A percentile compares a stretch with the other conserved stretches of the same genome.
Evolutionary conservation across 2,113 vertebrate genomes (phyloP).

Genomic region (Hemibagrus wyckioides): DNA sequence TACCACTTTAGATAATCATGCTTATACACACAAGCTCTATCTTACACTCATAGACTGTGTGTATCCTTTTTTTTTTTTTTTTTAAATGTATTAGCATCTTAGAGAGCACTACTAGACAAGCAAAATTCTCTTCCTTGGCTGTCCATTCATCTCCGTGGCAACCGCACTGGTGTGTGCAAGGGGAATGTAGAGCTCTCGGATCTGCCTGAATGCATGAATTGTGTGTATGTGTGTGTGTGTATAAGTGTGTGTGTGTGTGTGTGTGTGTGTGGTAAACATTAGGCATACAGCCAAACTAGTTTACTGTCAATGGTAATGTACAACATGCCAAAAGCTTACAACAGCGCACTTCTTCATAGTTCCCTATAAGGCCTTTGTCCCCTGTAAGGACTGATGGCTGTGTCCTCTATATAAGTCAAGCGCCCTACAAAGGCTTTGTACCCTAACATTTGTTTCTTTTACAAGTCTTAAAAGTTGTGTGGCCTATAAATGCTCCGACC

Average conservation of each 20-base stretch:
- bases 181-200: conserved; percentile 40
- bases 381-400: not conserved
- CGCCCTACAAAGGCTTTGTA: not conserved
- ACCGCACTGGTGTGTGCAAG: conserved; percentile 33
- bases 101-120: not conserved
- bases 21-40: not conserved
- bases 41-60: not conserved
- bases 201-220: conserved; percentile 41
- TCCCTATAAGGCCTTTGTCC: not conserved
- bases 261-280: conserved; percentile 36
- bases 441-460: not conserved
- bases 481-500: not conserved
- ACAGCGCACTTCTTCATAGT: not conserved
- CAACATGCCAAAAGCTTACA: conserved; percentile 2
- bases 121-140: conserved; percentile 43
- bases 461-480: not conserved
- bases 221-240: conserved; percentile 42
- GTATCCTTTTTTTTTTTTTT: not conserved
- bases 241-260: conserved; percentile 25
- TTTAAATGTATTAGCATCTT: conserved; percentile 5
- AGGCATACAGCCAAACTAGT: conserved; percentile 37
- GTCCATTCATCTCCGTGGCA: conserved; percentile 56
- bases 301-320: conserved; percentile 38
- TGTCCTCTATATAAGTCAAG: not conserved
- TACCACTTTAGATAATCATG: conserved; percentile 3